Evolutionary conservation across 2,888 invertebrate genomes (phyloP), one percentile per base, ranked within the genome.

Genomic region (Leptopilina myrica): DNA sequence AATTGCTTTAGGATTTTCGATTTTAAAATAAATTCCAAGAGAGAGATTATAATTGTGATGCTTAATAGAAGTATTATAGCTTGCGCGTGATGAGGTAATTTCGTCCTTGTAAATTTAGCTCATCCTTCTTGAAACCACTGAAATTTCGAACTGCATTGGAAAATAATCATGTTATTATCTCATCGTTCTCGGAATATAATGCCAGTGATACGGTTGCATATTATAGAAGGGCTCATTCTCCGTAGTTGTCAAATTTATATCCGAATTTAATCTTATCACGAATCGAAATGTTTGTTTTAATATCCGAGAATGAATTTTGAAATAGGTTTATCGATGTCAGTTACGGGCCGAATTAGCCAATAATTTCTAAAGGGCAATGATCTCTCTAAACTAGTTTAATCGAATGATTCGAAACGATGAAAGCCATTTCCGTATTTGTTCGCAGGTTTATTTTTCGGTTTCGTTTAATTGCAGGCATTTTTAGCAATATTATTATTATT

Each of bases 81-180:
- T 62, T 9, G 8, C 20, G 8, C 62, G 11, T 49, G 62, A 62
- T 62, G 62, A 20, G 62, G 5, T 59, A 62, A 62, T 62, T 20
- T 62, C 20, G n/a, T 20, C 62, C 20, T 62, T 20, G 62, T 62
- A 62, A 62, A 62, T 20, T 62, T 62, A 62, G 20, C 15, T 62
- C 62, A 62, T 62, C 62, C 62, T 62, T 9, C 62, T 15, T 62
- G 20, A n/a, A 62, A 62, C 62, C 62, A 62, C 62, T 59, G 15
- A 59, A 59, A 59, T 59, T 59, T 33, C 15, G n/a, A n/a, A 59
- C 8, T 59, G 15, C 59, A 59, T 59, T n/a, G 59, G n/a, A 59
- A 59, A 59, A 59, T 59, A 59, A 59, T 59, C 12, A 56, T 56
- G 33, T 33, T 33, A 56, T n/a, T 59, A 59, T 59, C 20, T 62